Conservation (phyloP, 1,140 invertebrate genomes). For the Drosophila navojoa region DNA sequence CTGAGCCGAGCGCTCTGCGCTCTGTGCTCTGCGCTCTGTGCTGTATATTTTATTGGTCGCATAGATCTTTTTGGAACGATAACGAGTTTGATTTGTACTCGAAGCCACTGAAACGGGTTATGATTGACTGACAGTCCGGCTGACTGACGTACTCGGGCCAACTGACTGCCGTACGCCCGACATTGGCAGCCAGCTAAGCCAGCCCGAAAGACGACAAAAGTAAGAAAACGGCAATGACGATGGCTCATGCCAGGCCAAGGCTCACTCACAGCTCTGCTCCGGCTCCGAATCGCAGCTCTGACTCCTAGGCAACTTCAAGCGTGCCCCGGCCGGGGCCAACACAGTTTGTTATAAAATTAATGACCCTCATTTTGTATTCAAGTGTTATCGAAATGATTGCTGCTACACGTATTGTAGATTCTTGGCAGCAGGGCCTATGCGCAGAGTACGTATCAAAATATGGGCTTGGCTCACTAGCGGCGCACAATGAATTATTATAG, state of each 20-base stretch:
- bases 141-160: slow-evolving; percentile 37
- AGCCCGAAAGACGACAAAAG: slow-evolving; percentile 19
- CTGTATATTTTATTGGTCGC: slow-evolving; percentile 74
- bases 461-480: slow-evolving; percentile 63
- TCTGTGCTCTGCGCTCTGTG: too few relatives aligned
- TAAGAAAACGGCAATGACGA: slow-evolving; percentile 2
- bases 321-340: slow-evolving; percentile 50
- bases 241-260: not conserved
- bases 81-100: slow-evolving; percentile 79
- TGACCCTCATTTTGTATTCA: slow-evolving; percentile 82
- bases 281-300: slow-evolving; percentile 19
- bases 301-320: slow-evolving; percentile 41
- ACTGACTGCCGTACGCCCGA: slow-evolving; percentile 26
- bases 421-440: slow-evolving; percentile 44
- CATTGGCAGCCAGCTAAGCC: slow-evolving; percentile 71
- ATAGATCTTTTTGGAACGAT: slow-evolving; percentile 75
- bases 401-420: slow-evolving; percentile 59
- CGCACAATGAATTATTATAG: slow-evolving; percentile 61
- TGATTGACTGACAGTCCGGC: slow-evolving; percentile 72
- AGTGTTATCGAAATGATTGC: slow-evolving; percentile 82
- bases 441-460: slow-evolving; percentile 39
- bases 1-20: slow-evolving; percentile 1
- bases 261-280: not conserved
- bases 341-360: slow-evolving; percentile 81
- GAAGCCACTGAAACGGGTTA: slow-evolving; percentile 75